Base-by-base conservation (phyloP, 2,113 vertebrate species). In the Barbus barbus region DNA sequence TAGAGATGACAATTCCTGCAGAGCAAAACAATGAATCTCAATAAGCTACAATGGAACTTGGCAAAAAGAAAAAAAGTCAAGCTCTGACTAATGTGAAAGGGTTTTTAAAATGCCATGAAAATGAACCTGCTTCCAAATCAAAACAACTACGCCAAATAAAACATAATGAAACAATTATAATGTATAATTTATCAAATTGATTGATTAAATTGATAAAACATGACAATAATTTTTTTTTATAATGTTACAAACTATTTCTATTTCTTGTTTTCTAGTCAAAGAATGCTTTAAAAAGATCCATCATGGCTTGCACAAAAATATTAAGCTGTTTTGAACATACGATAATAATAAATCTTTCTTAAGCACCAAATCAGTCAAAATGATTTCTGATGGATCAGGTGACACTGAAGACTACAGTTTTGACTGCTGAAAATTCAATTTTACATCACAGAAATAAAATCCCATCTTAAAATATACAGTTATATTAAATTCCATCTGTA, bases 11-110 rank as follows among this genome's bases (percentile, higher is more conserved):
- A 73, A 73, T 73, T 44, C 38, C 38, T 73, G 71, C 71, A 0
- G 38, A 73, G 71, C 22, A 46, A 73, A 73, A 46, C 71, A 73
- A 73, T 73, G 71, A 26, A 73, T 73, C 71, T 73, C 71, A 73
- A 46, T 73, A 73, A 44, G n/a, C 71, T 24, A 14, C n/a, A 0
- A 44, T 11, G 5, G n/a, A 73, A 44, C 22, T 41, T 41, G 4
- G 22, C 12, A 24, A 71, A 71, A 65, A 67, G 18, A 38, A 53
- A 31, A 67, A 72, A 44, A 72, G 22, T 24, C 4, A 44, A 16
- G 12, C 69, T 24, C 38, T 73, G 69, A 46, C n/a, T 14, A 11
- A 73, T 46, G 38, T 24, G n/a, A 46, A 24, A 41, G 36, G 5
- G 22, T n/a, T 24, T 24, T 73, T 73, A 8, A 73, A 73, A 73